Evolutionary conservation across 2,113 vertebrate species (phyloP), one percentile per base, ranked within the genome.

Genomic region (Corydoras sp.): DNA sequence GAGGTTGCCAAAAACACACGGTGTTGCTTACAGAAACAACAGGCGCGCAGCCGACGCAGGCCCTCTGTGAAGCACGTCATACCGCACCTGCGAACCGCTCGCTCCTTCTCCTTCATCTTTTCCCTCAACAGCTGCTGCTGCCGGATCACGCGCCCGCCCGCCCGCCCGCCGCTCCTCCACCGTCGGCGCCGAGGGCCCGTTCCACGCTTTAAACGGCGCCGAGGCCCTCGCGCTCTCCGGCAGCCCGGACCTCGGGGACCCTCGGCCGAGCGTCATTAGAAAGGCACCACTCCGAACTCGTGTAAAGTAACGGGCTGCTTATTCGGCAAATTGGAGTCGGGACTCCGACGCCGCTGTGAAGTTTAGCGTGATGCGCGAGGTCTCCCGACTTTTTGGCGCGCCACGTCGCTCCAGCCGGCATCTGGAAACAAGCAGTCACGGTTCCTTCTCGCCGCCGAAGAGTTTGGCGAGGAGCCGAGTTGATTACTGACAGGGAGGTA

Each of bases 11-110:
- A 69, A 62, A 79, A 82, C 35, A 80, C 81, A 73, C 8, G 59
- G 71, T 64, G 62, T 69, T 77, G 73, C 81, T 82, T 70, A 75
- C 76, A 60, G 73, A 76, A 82, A 80, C 78, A 82, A 80, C 71
- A 79, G 69, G 73, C 4, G 2, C 61, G 53, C 58, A 77, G 78
- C 68, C 74, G 76, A 76, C 67, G 65, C 68, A 29, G 66, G 32
- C 66, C 70, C 69, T 73, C 70, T 79, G 66, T 66, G 66, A 73
- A 70, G 73, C 70, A 31, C 73, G 65, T 75, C 64, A 14, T n/a
- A 13, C 60, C 10, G 72, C 75, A 80, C 75, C 78, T 77, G 75
- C 71, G 71, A 67, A 74, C 53, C 61, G 61, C 54, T 67, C 51
- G 61, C 68, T 54, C 61, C 62, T 67, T 64, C 66, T 53, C 50